Conservation (phyloP, 2,888 invertebrate genomes). For the Calameuta filiformis region DNA sequence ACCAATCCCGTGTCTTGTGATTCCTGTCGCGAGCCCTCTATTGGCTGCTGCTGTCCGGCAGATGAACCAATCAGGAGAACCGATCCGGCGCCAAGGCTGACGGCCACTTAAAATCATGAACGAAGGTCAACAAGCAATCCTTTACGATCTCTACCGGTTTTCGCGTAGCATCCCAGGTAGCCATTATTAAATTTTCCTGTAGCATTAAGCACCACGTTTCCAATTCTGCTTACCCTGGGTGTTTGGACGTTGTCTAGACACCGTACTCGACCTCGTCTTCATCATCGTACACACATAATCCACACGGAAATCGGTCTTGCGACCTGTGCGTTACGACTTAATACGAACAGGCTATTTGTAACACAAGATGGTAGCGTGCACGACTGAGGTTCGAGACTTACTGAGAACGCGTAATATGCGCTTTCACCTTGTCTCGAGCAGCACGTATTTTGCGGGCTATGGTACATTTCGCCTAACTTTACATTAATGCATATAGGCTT, state of each 20-base stretch:
- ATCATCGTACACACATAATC: conserved; percentile 35
- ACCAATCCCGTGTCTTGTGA: conserved; percentile 64
- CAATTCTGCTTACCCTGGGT: conserved; percentile 57
- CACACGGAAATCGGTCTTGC: not conserved
- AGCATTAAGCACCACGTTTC: not conserved
- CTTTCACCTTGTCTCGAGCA: conserved; percentile 56
- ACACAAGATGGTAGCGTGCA: conserved; percentile 44
- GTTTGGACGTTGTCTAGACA: conserved; percentile 56
- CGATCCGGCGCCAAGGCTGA: conserved; percentile 62
- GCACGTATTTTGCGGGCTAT: conserved; percentile 24
- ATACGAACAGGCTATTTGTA: conserved; percentile 35
- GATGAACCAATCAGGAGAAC: conserved; percentile 54
- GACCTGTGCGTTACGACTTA: conserved; percentile 16
- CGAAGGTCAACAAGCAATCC: conserved; percentile 48
- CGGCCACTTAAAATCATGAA: conserved; percentile 61
- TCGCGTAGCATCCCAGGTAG: not conserved
- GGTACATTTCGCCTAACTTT: conserved; percentile 4
- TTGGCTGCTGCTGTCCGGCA: conserved; percentile 47
- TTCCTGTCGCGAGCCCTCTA: conserved; percentile 24
- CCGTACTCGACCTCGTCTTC: conserved; percentile 56
- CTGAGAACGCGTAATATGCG: conserved; percentile 59
- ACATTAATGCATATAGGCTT: not conserved
- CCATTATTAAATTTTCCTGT: conserved; percentile 5
- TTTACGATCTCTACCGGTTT: conserved; percentile 9
- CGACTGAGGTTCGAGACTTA: conserved; percentile 61